phyloP scores from a whole-genome alignment of 2,113 vertebrate species.

The Cyprinus carpio region DNA sequence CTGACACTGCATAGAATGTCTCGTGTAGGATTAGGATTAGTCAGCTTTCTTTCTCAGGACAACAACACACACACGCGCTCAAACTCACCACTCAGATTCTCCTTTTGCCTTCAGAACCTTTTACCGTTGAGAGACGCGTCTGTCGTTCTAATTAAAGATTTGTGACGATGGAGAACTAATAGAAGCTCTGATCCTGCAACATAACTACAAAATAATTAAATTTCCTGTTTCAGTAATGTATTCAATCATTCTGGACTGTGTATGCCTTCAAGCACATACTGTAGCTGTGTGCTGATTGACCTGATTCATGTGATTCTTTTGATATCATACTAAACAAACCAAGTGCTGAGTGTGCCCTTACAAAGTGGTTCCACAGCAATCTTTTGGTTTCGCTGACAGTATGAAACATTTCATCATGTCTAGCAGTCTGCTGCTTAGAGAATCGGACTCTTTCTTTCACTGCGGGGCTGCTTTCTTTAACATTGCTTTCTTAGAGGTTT shows the following conservation, averaged over 20 bases:
- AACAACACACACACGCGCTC: conserved; percentile 23
- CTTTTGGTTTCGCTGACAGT: not conserved
- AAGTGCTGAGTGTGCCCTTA: not conserved
- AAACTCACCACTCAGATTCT: conserved; percentile 10
- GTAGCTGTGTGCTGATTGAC: not conserved
- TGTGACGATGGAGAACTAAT: not conserved
- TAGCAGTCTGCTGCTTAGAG: not conserved
- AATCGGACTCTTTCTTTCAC: not conserved
- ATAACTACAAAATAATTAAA: not conserved
- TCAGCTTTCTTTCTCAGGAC: conserved; percentile 43
- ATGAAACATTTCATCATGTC: not conserved
- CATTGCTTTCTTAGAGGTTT: not conserved
- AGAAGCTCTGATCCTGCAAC: not conserved
- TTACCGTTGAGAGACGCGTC: conserved; percentile 33
- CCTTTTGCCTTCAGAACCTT: conserved; percentile 24
- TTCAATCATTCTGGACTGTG: not conserved
- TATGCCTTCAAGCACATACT: not conserved
- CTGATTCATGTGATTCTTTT: not conserved
- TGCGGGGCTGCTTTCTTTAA: not conserved
- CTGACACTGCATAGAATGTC: conserved; percentile 26
- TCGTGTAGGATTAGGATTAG: conserved; percentile 49
- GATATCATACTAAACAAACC: not conserved
- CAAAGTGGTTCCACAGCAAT: not conserved
- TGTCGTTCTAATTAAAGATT: conserved; percentile 42
- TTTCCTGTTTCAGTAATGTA: too few relatives aligned